Conservation (phyloP, 2,113 vertebrate species). For the Thryonomys swinderianus region DNA sequence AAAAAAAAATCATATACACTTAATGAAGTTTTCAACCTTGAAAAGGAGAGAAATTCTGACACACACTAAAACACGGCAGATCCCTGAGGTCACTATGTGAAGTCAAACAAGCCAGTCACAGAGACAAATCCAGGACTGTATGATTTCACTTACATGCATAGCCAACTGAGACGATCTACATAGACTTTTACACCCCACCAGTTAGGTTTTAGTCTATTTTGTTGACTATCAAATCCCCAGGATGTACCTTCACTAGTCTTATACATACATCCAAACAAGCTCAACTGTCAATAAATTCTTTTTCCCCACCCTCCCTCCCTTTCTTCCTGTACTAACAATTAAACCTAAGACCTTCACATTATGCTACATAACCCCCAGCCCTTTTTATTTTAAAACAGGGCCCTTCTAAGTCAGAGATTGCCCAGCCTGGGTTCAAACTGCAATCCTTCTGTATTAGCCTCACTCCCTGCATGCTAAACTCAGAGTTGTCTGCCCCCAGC, state of each 20-base stretch:
- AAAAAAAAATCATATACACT: too few species aligned
- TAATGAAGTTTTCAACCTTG: not conserved
- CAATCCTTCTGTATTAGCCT: not conserved
- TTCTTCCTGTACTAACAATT: not conserved
- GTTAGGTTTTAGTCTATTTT: not conserved
- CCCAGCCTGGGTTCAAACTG: not conserved
- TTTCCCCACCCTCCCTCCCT: not conserved
- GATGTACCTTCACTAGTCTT: not conserved
- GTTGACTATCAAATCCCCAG: not conserved
- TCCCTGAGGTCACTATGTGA: not conserved
- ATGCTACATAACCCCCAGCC: not conserved
- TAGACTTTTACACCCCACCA: not conserved
- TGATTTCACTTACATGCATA: not conserved
- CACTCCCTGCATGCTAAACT: not conserved
- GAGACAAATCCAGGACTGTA: not conserved
- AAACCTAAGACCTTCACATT: not conserved
- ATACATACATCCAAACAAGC: not conserved
- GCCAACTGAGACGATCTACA: not conserved
- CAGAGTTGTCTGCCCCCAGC: not conserved
- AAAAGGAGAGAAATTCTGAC: not conserved
- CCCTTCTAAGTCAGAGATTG: not conserved
- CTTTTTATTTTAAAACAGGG: not conserved
- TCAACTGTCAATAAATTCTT: not conserved
- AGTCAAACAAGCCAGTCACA: constrained; percentile 4
- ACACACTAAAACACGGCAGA: not conserved